These are phyloP conservation scores for Ophion costatus DNA, from an alignment of 2,888 invertebrate genomes.

Conservation along the genomic window DNA sequence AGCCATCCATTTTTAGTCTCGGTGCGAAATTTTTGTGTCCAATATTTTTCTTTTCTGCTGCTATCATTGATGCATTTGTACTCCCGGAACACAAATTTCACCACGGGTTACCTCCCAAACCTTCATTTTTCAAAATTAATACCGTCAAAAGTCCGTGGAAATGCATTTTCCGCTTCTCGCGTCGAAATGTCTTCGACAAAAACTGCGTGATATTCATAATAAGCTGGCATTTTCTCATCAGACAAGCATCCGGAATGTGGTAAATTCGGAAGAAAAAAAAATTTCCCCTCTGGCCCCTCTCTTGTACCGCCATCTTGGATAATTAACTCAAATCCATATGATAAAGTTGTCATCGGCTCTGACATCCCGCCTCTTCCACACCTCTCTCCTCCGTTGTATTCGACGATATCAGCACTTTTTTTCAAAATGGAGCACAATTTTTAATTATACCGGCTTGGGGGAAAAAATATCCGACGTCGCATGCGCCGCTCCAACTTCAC, in stretches of 20 bases:
- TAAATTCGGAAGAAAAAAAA: background rate
- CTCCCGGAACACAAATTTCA: no score
- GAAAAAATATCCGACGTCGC: constrained; percentile 56
- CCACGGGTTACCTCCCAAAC: no score
- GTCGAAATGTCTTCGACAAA: background rate
- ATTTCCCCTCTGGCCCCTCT: background rate
- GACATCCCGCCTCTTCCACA: background rate
- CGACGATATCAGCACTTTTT: constrained; percentile 76
- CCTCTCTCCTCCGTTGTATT: constrained; percentile 34
- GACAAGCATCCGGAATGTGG: background rate
- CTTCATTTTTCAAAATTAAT: background rate
- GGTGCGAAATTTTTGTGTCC: no score
- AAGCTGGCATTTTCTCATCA: background rate
- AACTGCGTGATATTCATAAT: background rate
- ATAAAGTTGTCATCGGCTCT: constrained; percentile 33
- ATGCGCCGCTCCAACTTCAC: constrained; percentile 15
- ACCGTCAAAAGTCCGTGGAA: background rate
- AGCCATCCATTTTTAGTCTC: no score
- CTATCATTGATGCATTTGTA: background rate
- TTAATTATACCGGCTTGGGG: constrained; percentile 80
- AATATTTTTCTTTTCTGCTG: background rate
- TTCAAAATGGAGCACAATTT: constrained; percentile 81
- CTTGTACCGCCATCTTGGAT: constrained; percentile 21
- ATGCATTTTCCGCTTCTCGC: background rate
- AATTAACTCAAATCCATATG: constrained; percentile 37